Conservation (phyloP, 2,113 vertebrate species). For the Phoenicopterus ruber region DNA sequence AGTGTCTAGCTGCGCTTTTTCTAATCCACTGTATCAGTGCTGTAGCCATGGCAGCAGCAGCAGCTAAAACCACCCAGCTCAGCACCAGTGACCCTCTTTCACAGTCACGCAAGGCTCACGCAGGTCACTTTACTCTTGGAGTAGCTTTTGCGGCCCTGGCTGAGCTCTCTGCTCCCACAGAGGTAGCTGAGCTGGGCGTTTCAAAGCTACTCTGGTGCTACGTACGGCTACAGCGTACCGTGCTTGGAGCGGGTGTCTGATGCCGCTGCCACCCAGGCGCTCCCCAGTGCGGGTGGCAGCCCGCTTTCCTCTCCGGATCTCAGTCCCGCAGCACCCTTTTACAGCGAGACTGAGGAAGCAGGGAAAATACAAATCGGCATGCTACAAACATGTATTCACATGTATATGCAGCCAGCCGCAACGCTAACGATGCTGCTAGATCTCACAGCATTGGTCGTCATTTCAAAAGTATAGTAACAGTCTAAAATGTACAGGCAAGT, state of each 20-base stretch:
- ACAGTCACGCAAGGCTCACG: fast-evolving
- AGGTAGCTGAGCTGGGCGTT: neutral
- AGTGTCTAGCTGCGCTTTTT: neutral
- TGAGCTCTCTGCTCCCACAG: neutral
- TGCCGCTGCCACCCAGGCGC: neutral
- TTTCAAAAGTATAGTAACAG: neutral
- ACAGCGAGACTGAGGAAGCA: neutral
- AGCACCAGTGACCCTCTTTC: neutral
- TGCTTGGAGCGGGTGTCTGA: neutral
- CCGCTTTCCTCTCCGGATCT: neutral
- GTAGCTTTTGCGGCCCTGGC: neutral
- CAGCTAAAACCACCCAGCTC: neutral
- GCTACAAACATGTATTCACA: neutral
- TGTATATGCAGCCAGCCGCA: neutral
- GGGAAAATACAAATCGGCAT: neutral
- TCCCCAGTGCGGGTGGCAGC: neutral
- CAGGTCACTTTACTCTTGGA: neutral
- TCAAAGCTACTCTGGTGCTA: neutral
- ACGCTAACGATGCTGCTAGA: neutral
- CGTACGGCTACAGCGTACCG: fast-evolving
- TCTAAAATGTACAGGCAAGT: neutral
- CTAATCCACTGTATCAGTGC: neutral
- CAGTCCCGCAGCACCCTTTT: neutral
- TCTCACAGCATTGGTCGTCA: neutral
- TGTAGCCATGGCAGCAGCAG: neutral